Evolutionary conservation across 2,888 invertebrate genomes (phyloP), one percentile per base, ranked within the genome.

Genomic region (Pegoplata infirma): DNA sequence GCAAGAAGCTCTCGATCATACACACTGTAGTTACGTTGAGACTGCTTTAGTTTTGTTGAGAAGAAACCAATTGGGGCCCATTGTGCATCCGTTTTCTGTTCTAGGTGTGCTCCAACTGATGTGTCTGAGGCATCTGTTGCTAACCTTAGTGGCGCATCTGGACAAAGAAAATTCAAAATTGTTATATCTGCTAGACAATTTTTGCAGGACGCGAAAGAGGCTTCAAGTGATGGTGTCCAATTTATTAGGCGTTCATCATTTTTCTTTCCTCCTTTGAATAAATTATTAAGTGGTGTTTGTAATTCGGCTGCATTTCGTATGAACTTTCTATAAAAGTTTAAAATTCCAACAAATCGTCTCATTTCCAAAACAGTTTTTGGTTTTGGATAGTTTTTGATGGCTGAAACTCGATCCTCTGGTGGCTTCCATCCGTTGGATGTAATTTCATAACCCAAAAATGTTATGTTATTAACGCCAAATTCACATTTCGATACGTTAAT

Each of bases 401-500:
- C 80, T 1, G 67, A n/a, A n/a, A 81, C 61, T 14, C 80, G 68
- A 5, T 81, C 78, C 3, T 8, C 7, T 5, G 63, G 74, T 25
- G 81, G 81, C 21, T 71, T 78, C 21, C 73, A 14, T 5, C 59
- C 44, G 5, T 7, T 2, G 1, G 25, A 3, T 1, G 68, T 59
- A 6, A 59, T 59, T 12, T 59, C 16, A n/a, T 69, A 69, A 3
- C 58, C 58, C 16, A 69, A 44, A 40, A 69, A 69, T 6, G 25
- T 58, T 7, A 71, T 46, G 32, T 77, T 76, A 6, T 19, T 3
- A 8, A 67, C 59, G 2, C 71, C 81, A 47, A 83, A 82, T 14
- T 61, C 69, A 47, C 80, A 81, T 76, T 82, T 81, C 0, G 66
- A 36, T 6, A 77, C 59, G 64, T 84, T 85, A 17, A 85, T 82